phyloP scores from a whole-genome alignment of 2,113 vertebrate genomes.

The Hyperopisus bebe region DNA sequence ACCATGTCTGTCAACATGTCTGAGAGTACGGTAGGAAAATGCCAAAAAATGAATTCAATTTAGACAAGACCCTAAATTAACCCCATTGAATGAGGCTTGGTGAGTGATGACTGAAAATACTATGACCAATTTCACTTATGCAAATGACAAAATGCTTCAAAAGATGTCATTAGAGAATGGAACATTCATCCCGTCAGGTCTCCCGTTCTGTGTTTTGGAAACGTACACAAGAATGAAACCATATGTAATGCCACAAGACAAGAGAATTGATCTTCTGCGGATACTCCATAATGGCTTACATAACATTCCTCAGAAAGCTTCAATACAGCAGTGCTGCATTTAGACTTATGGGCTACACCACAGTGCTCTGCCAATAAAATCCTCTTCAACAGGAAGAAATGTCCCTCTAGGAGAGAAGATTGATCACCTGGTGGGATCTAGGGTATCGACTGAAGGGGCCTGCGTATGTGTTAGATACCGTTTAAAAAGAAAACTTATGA shows the following conservation, averaged over 20 bases:
- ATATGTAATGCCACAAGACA: neutral
- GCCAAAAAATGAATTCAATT: neutral
- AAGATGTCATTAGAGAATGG: neutral
- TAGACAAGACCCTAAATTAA: conserved; percentile 6
- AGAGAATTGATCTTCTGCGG: conserved; percentile 1
- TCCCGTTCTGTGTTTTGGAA: neutral
- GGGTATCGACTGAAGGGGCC: neutral
- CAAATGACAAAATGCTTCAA: neutral
- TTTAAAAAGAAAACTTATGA: neutral
- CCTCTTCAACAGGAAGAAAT: neutral
- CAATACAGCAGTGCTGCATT: neutral
- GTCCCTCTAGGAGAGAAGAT: neutral
- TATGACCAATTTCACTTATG: neutral
- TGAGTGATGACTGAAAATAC: neutral
- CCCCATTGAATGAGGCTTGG: neutral
- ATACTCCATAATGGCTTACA: neutral
- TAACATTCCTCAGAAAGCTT: neutral
- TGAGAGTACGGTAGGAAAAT: neutral
- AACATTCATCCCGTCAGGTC: neutral
- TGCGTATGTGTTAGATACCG: conserved; percentile 1
- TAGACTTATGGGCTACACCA: conserved; percentile 1
- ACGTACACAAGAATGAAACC: neutral
- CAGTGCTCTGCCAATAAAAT: conserved; percentile 1
- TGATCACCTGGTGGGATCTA: neutral
- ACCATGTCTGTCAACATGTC: neutral